A percentile compares a stretch with the other conserved stretches of the same genome.
These are phyloP conservation scores for Craterocephalus amniculus DNA, from an alignment of 2,797 vertebrate genomes.

Conservation along the genomic window DNA sequence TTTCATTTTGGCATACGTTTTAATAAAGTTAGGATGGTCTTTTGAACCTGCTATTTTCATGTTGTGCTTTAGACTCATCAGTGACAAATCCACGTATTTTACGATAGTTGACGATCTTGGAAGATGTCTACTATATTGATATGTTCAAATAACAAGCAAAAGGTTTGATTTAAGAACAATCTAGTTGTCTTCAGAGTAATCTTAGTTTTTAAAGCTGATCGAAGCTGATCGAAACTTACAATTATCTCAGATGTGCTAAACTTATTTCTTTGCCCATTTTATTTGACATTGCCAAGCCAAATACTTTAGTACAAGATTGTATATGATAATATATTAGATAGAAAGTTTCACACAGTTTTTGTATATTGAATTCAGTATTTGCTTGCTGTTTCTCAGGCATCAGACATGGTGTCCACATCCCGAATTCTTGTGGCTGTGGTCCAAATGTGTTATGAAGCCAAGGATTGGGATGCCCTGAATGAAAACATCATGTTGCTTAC, in stretches of 20 bases:
- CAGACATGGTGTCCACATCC: constrained; percentile 98
- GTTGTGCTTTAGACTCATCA: no score
- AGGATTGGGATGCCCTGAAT: constrained; percentile 96
- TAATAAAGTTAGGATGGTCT: background rate
- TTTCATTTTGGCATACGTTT: background rate
- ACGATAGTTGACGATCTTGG: background rate
- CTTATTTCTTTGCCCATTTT: background rate
- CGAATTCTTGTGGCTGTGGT: constrained; percentile 96
- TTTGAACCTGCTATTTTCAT: background rate
- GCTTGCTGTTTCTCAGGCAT: constrained; percentile 83
- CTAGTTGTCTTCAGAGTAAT: background rate
- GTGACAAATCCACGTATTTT: no score
- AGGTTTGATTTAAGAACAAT: background rate
- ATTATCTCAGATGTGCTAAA: background rate
- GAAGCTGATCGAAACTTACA: background rate
- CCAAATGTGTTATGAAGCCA: constrained; percentile 96
- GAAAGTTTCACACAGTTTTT: no score
- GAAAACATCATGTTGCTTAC: constrained; percentile 97
- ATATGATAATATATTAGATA: background rate
- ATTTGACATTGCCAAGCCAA: background rate
- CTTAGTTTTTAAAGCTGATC: background rate
- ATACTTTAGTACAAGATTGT: background rate
- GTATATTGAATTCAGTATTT: background rate
- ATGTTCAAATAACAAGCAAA: no score
- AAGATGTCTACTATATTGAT: background rate